Evolutionary conservation across 2,113 vertebrate genomes (phyloP).

Genomic region (Phycodurus eques): DNA sequence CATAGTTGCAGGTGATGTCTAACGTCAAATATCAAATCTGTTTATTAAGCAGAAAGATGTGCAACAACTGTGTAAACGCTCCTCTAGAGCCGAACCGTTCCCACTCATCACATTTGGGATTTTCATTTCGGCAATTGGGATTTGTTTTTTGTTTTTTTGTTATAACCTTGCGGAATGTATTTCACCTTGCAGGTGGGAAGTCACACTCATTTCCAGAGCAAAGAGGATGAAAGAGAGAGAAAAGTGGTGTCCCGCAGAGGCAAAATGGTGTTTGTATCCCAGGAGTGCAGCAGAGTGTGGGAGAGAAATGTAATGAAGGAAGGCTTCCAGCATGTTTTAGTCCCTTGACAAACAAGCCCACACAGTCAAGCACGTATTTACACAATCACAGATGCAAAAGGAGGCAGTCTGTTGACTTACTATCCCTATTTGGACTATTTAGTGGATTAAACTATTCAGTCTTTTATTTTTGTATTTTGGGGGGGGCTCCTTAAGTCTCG

Average conservation of each 20-base stretch:
- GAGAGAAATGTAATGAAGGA: slow-evolving; percentile 51
- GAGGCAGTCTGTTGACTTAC: background rate
- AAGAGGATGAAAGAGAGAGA: slow-evolving; percentile 45
- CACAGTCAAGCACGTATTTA: slow-evolving; percentile 36
- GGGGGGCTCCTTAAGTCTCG: too few species aligned
- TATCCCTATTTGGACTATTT: background rate
- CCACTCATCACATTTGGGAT: slow-evolving; percentile 58
- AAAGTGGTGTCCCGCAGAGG: slow-evolving; percentile 30
- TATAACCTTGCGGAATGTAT: slow-evolving; percentile 40
- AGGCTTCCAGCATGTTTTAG: slow-evolving; percentile 36
- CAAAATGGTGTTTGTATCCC: slow-evolving; percentile 39
- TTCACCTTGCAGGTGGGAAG: slow-evolving; percentile 51
- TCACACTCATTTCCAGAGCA: slow-evolving; percentile 52
- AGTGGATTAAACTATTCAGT: background rate
- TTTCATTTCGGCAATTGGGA: slow-evolving; percentile 52
- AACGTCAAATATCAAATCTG: slow-evolving; percentile 6
- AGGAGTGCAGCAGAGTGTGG: slow-evolving; percentile 24
- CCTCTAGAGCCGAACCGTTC: slow-evolving; percentile 20
- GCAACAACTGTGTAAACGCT: background rate
- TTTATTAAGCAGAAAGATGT: slow-evolving; percentile 10
- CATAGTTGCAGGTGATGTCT: slow-evolving; percentile 12
- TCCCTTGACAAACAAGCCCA: slow-evolving; percentile 18
- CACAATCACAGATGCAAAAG: slow-evolving; percentile 10
- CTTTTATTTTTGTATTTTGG: slow-evolving; percentile 10
- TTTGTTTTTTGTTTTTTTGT: background rate